Conservation (phyloP, 2,888 invertebrate genomes). For the Tigriopus californicus region DNA sequence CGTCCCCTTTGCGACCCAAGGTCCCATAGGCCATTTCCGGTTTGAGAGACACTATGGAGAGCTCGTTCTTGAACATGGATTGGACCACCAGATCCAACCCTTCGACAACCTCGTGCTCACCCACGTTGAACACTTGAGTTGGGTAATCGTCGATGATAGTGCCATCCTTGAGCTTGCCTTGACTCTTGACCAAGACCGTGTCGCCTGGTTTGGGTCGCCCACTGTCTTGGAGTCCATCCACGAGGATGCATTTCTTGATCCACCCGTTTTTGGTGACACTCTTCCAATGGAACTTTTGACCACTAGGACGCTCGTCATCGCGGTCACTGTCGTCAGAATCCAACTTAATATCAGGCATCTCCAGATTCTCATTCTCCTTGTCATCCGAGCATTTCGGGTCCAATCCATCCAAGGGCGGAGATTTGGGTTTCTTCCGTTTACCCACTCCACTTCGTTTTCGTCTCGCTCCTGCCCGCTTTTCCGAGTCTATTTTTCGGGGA, state of each 20-base stretch:
- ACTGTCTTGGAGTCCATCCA: background rate
- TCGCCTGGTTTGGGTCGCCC: slow-evolving; percentile 9
- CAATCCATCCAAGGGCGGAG: background rate
- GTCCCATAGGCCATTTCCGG: slow-evolving; percentile 10
- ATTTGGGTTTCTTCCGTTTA: background rate
- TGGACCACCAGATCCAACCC: slow-evolving; percentile 6
- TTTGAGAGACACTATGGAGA: slow-evolving; percentile 4
- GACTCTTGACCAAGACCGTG: slow-evolving; percentile 10
- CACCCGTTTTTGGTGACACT: slow-evolving; percentile 9
- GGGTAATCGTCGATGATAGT: slow-evolving; percentile 8
- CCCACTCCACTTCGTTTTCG: background rate
- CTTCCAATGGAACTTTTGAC: background rate
- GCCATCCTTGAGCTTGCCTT: slow-evolving; percentile 15
- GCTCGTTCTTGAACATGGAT: slow-evolving; percentile 11
- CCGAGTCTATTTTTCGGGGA: too few species aligned
- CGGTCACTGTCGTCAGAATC: background rate
- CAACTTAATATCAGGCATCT: background rate
- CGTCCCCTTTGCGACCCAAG: background rate
- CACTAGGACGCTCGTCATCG: background rate
- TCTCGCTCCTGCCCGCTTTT: background rate
- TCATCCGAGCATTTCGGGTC: background rate
- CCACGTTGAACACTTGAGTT: slow-evolving; percentile 8
- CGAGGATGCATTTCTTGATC: slow-evolving; percentile 13
- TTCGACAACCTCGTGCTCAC: slow-evolving; percentile 6
- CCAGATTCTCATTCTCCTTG: background rate